Evolutionary conservation across 2,797 vertebrate species (phyloP), one percentile per base, ranked within the genome.

Genomic region (Notolabrus celidotus): DNA sequence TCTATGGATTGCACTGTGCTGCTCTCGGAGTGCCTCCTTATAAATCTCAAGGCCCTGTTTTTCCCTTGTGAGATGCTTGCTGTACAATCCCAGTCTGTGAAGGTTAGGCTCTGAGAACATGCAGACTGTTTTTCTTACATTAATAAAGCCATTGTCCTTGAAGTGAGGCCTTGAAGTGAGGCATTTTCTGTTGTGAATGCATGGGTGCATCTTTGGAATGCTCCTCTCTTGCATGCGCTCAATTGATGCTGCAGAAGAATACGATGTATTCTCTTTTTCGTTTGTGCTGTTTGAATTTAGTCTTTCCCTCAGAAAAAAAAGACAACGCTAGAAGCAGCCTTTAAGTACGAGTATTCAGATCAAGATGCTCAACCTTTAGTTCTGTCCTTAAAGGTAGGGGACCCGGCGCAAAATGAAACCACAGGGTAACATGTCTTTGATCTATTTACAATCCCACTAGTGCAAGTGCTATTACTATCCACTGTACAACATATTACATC

Each of bases 131-230:
- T 62, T 47, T 47, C 31, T 61, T 73, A 10, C 70, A 42, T 82
- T 88, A 78, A 83, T 77, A 74, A 79, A 80, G 55, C 69, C 73
- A 38, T 82, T 86, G 79, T 88, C 83, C 77, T 87, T 88, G 64
- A 74, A 82, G 50, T 63, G 39, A 74, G 60, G 62, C 19, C 55
- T 64, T 67, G 59, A 50, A 47, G 12, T 47, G 45, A 47, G 23
- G 46, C 53, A 23, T 74, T 73, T 80, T 45, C 41, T 55, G 46
- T 39, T 67, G 36, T 71, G 69, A 69, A 71, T 56, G 79, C 80
- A 82, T 74, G 73, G 56, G 0, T 20, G 65, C 79, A 57, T 86
- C 34, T 59, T 4, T 57, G 62, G 80, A 86, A 84, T 68, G 56
- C 38, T 52, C n/a, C 56, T 69, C 20, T 51, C 42, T 70, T 72